Evolutionary conservation across 1,140 invertebrate genomes (phyloP).

Genomic region (Zaprionus vittiger): DNA sequence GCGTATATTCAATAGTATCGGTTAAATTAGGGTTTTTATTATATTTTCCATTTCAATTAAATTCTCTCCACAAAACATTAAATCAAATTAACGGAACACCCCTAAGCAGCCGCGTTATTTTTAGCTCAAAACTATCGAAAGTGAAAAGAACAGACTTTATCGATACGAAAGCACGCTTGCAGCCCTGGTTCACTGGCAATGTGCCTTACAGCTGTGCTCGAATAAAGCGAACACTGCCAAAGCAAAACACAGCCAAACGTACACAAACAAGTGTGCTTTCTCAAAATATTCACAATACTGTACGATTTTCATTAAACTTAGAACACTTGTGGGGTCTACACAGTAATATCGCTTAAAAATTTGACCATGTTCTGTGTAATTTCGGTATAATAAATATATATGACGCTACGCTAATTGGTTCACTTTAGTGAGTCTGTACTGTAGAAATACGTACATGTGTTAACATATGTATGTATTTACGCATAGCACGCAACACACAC

Average conservation of each 20-base stretch:
- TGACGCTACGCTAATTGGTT: not conserved
- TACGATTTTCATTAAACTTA: not conserved
- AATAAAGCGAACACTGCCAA: not conserved
- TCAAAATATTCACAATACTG: not conserved
- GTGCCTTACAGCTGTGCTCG: not conserved
- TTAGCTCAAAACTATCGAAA: slow-evolving; percentile 2
- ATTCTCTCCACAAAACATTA: not conserved
- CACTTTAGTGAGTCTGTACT: slow-evolving; percentile 14
- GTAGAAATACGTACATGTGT: slow-evolving; percentile 14
- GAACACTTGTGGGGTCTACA: not conserved
- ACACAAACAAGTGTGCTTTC: not conserved
- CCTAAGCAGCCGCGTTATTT: not conserved
- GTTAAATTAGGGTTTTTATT: not conserved
- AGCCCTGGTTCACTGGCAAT: not conserved
- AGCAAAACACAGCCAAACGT: not conserved
- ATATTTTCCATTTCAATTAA: not conserved
- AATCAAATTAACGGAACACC: slow-evolving; percentile 6
- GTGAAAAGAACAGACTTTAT: not conserved
- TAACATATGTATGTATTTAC: slow-evolving; percentile 21
- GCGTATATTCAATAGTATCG: not conserved
- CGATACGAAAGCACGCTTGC: not conserved
- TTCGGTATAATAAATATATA: not conserved
- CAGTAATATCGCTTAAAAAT: not conserved
- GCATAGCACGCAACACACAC: slow-evolving; percentile 16
- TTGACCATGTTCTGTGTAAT: not conserved